phyloP scores from a whole-genome alignment of 2,888 invertebrate genomes.

The Xylota segnis region DNA sequence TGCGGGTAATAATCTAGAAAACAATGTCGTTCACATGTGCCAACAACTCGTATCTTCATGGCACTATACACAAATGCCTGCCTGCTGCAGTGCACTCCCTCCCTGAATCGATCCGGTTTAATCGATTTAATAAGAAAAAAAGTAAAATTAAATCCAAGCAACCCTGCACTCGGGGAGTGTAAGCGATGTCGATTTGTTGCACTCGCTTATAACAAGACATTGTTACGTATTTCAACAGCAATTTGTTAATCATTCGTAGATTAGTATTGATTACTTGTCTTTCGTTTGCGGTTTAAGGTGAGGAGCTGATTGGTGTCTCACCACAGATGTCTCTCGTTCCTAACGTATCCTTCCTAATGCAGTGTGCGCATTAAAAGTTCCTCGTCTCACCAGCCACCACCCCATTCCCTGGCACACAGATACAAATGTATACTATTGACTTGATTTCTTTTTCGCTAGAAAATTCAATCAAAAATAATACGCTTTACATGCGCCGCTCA shows the following conservation, averaged over 20 bases:
- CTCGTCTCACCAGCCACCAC: not conserved
- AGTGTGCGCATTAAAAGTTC: slow-evolving; percentile 7
- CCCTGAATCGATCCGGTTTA: not conserved
- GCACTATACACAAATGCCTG: not conserved
- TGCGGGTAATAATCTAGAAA: too few relatives aligned
- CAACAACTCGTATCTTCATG: too few relatives aligned
- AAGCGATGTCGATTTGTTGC: not conserved
- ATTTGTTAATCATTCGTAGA: not conserved
- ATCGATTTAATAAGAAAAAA: not conserved
- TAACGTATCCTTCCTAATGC: too few relatives aligned
- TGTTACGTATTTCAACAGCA: not conserved
- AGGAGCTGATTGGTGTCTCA: not conserved
- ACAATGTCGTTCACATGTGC: not conserved
- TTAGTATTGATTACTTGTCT: not conserved
- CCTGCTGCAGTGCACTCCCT: not conserved
- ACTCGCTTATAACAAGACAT: not conserved
- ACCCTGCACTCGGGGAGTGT: too few relatives aligned
- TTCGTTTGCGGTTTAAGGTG: not conserved
- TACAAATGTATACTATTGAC: not conserved
- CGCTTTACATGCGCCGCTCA: slow-evolving; percentile 49
- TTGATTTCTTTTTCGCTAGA: not conserved
- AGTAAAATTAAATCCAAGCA: not conserved
- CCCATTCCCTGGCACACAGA: not conserved
- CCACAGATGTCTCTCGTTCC: too few relatives aligned
- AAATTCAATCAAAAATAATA: slow-evolving; percentile 28